These are phyloP conservation scores for Drosophila testacea DNA, from an alignment of 2,888 invertebrate species.

Conservation along the genomic window DNA sequence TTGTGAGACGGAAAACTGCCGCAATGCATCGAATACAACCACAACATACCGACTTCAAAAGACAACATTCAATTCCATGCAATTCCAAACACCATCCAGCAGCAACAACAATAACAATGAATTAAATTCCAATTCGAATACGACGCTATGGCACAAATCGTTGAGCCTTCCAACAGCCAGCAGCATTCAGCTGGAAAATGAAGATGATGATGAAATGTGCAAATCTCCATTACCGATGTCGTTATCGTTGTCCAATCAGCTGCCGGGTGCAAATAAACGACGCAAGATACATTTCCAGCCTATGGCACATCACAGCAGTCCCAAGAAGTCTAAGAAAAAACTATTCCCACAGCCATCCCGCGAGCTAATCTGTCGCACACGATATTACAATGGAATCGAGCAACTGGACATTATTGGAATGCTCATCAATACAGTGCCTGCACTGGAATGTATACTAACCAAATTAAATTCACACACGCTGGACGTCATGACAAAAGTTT, in stretches of 20 bases:
- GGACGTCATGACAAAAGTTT: constrained; percentile 66
- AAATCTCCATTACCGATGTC: constrained; percentile 49
- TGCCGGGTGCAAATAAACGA: constrained; percentile 43
- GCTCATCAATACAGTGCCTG: constrained; percentile 55
- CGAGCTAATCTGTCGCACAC: constrained; percentile 41
- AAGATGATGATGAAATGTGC: constrained; percentile 26
- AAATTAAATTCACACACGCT: constrained; percentile 55
- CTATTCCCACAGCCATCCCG: constrained; percentile 48
- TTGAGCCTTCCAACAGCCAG: constrained; percentile 14
- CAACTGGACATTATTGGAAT: constrained; percentile 63
- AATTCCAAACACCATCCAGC: constrained; percentile 57
- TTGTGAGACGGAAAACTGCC: constrained; percentile 65
- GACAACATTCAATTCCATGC: constrained; percentile 27
- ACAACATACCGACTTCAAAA: constrained; percentile 22
- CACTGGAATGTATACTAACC: constrained; percentile 58
- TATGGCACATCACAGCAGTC: constrained; percentile 59
- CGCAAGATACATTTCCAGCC: constrained; percentile 49
- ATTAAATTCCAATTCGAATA: constrained; percentile 4
- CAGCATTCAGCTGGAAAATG: constrained; percentile 6
- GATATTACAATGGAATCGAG: constrained; percentile 64
- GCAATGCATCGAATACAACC: constrained; percentile 54
- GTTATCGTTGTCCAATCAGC: constrained; percentile 21
- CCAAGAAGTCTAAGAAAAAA: constrained; percentile 71
- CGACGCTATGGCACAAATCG: constrained; percentile 32
- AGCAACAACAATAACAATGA: background rate